Evolutionary conservation across 2,113 vertebrate species (phyloP).

Genomic region (Oreotragus oreotragus): DNA sequence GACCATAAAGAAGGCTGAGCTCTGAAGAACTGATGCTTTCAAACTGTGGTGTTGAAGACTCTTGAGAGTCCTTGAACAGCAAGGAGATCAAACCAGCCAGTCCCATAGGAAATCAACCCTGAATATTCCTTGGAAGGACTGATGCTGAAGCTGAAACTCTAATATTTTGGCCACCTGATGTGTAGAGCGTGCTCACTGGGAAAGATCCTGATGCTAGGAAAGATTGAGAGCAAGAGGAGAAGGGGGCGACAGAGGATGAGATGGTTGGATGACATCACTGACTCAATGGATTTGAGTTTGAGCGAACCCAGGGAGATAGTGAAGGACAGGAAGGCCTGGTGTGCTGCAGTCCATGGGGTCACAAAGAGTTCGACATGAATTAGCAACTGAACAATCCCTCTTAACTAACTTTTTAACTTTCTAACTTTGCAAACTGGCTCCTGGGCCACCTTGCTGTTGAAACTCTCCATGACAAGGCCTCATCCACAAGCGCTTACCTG

Average conservation of each 20-base stretch:
- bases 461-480: background rate
- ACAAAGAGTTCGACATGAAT: background rate
- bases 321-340: background rate
- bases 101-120: background rate
- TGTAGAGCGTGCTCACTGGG: fast-evolving
- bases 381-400: background rate
- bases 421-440: background rate
- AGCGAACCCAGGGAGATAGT: background rate
- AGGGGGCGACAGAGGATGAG: background rate
- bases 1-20: background rate
- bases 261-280: background rate
- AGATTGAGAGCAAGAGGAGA: background rate
- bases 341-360: background rate
- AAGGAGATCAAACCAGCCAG: background rate
- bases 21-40: background rate
- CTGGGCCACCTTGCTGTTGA: background rate
- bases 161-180: background rate
- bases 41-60: background rate
- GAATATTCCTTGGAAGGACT: background rate
- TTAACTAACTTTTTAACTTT: background rate
- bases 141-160: background rate
- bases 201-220: background rate
- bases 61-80: background rate
- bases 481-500: too few species aligned
- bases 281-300: background rate